Percentiles rank a stretch among this genome's conserved stretches.
Conservation (phyloP, 2,888 invertebrate species). For the Rhimphoctona megacephalus region DNA sequence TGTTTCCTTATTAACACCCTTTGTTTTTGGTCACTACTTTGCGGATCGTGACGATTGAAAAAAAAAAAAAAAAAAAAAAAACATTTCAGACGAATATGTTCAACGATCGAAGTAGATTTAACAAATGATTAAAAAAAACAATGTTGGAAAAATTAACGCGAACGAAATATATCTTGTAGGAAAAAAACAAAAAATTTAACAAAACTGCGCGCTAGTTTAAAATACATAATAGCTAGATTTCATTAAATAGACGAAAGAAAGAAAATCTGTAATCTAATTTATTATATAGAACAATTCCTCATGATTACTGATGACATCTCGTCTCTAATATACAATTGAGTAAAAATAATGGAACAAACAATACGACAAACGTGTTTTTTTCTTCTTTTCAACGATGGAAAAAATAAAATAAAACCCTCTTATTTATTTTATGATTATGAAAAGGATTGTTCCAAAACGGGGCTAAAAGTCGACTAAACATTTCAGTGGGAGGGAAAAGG, state of each 20-base stretch:
- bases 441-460: background rate
- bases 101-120: constrained; percentile 3
- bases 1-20: background rate
- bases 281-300: constrained; percentile 63
- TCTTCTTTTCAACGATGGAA: background rate
- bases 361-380: constrained; percentile 8
- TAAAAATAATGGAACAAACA: constrained; percentile 51
- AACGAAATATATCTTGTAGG: constrained; percentile 21
- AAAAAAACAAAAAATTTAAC: constrained; percentile 10
- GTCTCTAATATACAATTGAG: constrained; percentile 55
- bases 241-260: constrained; percentile 60
- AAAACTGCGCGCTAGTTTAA: constrained; percentile 40
- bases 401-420: too few relatives aligned
- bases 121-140: background rate
- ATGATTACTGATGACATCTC: constrained; percentile 54
- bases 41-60: background rate
- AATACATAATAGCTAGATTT: constrained; percentile 61
- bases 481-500: background rate
- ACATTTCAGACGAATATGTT: background rate
- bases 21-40: background rate
- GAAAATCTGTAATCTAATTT: constrained; percentile 60
- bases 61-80: background rate
- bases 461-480: background rate
- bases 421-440: background rate
- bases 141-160: constrained; percentile 36